phyloP scores from a whole-genome alignment of 2,113 vertebrate genomes.

The Lepidiolamprologus cunningtoni region DNA sequence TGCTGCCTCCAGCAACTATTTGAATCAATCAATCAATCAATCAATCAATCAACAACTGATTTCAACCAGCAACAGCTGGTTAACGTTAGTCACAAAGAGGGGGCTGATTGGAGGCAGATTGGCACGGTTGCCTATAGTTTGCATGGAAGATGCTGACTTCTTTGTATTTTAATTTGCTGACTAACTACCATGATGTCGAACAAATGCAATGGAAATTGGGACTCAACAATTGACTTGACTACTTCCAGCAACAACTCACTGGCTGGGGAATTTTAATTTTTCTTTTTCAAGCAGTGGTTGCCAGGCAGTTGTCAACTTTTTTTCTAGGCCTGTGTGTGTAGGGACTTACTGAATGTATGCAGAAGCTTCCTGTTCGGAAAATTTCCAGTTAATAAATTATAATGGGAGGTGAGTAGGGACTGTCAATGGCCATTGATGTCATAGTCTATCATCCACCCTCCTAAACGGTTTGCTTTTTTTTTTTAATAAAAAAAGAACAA shows the following conservation, averaged over 20 bases:
- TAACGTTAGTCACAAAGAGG: background rate
- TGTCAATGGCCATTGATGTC: background rate
- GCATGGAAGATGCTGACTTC: background rate
- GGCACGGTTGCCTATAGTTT: background rate
- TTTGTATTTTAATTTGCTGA: background rate
- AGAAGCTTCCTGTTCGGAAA: background rate
- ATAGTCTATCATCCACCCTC: background rate
- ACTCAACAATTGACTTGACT: background rate
- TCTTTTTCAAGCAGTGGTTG: background rate
- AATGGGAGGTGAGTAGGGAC: background rate
- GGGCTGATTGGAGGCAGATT: background rate
- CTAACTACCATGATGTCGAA: background rate
- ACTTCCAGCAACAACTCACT: background rate
- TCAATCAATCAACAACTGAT: background rate
- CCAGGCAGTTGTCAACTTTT: background rate
- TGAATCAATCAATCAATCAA: accelerated
- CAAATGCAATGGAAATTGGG: background rate
- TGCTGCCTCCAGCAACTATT: background rate
- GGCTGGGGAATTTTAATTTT: background rate
- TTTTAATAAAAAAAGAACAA: background rate
- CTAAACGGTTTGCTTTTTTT: background rate
- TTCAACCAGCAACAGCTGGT: background rate
- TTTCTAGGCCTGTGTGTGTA: background rate
- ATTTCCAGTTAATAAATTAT: background rate
- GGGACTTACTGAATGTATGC: background rate